A percentile compares a stretch with the other conserved stretches of the same genome.
Evolutionary conservation across 2,888 invertebrate genomes (phyloP).

Genomic region (Zhengitettix transpicula): DNA sequence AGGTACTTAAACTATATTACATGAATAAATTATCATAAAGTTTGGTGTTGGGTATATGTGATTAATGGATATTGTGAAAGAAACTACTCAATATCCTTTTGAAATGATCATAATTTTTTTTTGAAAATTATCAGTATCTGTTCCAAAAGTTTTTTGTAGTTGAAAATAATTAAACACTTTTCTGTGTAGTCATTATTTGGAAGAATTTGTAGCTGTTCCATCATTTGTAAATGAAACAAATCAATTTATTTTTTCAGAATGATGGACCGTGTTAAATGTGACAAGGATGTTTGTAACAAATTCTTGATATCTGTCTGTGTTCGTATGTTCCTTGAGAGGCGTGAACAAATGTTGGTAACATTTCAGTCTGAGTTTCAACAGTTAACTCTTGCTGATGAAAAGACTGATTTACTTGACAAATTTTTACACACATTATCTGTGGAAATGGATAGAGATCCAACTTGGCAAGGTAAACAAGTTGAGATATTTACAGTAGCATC

Average conservation of each 20-base stretch:
- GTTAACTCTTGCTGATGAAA: constrained; percentile 73
- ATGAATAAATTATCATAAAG: no score
- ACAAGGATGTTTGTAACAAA: constrained; percentile 52
- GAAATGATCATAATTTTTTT: neutral
- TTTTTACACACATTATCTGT: constrained; percentile 55
- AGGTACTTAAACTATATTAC: constrained; percentile 23
- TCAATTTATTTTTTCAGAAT: constrained; percentile 25
- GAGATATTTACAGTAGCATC: no score
- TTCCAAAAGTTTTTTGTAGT: neutral
- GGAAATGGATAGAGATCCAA: constrained; percentile 50
- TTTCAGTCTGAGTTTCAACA: constrained; percentile 69
- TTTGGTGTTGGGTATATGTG: neutral
- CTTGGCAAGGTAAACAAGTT: constrained; percentile 43
- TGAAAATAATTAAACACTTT: neutral
- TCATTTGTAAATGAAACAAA: neutral
- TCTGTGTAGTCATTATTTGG: no score
- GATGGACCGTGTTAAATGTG: constrained; percentile 42
- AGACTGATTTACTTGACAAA: constrained; percentile 70
- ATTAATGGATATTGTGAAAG: constrained; percentile 9
- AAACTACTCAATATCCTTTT: neutral
- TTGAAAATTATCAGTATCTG: neutral
- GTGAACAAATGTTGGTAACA: constrained; percentile 50
- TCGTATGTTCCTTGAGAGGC: constrained; percentile 61
- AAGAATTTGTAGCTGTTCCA: no score
- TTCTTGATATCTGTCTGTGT: constrained; percentile 62